phyloP scores from a whole-genome alignment of 2,113 vertebrate genomes.

The Ctenomys sociabilis region DNA sequence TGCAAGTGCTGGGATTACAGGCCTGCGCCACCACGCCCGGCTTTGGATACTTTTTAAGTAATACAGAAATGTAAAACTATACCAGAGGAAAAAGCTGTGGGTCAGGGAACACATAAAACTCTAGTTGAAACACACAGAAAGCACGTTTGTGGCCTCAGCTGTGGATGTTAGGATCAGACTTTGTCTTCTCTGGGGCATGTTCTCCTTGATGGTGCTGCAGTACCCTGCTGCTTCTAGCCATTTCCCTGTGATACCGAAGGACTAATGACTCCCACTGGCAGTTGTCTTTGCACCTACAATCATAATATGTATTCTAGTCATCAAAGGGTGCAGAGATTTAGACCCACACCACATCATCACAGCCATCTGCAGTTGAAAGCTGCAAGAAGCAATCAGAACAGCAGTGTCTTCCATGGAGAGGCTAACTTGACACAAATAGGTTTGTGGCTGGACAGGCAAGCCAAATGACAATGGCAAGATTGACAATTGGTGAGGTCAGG shows the following conservation, averaged over 20 bases:
- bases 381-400: not conserved
- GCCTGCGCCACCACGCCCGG: no score
- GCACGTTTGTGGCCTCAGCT: not conserved
- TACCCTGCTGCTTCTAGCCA: not conserved
- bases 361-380: not conserved
- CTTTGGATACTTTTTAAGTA: not conserved
- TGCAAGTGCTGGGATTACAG: no score
- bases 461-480: not conserved
- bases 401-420: no score
- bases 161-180: not conserved
- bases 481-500: not conserved
- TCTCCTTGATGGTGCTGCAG: not conserved
- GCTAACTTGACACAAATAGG: not conserved
- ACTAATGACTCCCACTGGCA: not conserved
- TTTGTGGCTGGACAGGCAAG: not conserved
- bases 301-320: not conserved
- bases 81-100: not conserved
- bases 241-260: not conserved
- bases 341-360: not conserved
- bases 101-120: not conserved
- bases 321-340: not conserved
- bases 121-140: not conserved
- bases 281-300: not conserved
- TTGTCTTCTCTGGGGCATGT: not conserved
- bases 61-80: not conserved